Percentiles rank a stretch among this genome's conserved stretches.
phyloP scores from a whole-genome alignment of 2,888 invertebrate genomes.

The Standfussiana lucernea region DNA sequence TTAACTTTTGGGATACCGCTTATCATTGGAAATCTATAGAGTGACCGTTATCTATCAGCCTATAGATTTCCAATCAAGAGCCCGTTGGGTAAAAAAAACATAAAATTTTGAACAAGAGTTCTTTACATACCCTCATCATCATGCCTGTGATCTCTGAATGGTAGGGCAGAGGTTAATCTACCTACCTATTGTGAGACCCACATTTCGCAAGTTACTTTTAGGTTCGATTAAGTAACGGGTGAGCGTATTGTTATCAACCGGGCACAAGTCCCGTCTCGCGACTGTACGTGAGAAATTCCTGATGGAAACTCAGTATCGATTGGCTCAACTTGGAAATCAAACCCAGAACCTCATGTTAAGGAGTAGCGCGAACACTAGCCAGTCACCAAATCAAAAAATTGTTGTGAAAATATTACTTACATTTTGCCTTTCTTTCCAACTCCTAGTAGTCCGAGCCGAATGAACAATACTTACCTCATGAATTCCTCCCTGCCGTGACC shows the following conservation, averaged over 20 bases:
- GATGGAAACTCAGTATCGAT: not conserved
- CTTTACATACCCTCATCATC: no score
- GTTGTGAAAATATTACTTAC: not conserved
- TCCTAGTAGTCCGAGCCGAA: not conserved
- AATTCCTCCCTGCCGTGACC: not conserved
- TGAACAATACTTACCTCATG: conserved; percentile 5
- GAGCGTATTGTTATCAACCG: not conserved
- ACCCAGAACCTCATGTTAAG: not conserved
- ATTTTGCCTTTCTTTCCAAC: not conserved
- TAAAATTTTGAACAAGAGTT: no score
- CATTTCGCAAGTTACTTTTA: not conserved
- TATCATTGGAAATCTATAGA: not conserved
- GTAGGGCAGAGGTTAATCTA: not conserved
- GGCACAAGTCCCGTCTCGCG: not conserved
- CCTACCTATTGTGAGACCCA: not conserved
- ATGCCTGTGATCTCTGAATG: no score
- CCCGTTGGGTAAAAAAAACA: no score
- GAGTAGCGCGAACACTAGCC: not conserved
- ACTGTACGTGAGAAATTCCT: not conserved
- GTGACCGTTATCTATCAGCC: not conserved
- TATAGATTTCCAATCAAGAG: no score
- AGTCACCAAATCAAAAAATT: not conserved
- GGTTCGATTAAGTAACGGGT: not conserved
- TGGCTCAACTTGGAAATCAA: not conserved
- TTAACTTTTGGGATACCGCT: not conserved